A percentile compares a stretch with the other conserved stretches of the same genome.
These are phyloP conservation scores for Steromphala cineraria DNA, from an alignment of 2,888 invertebrate genomes.

Conservation along the genomic window DNA sequence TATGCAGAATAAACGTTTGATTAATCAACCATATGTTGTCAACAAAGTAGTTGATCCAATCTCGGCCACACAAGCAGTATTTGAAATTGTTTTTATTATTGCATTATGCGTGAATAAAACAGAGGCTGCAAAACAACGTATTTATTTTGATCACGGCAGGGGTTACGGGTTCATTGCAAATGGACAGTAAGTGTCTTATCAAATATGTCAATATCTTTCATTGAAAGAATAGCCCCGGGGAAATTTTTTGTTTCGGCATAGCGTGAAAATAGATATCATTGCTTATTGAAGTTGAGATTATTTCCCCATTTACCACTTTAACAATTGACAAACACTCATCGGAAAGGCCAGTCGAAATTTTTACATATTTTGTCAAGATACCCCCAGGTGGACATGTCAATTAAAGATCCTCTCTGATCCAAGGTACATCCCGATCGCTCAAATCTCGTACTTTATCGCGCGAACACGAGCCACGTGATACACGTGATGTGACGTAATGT, in stretches of 20 bases:
- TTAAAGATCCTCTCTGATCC: not conserved
- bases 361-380: slow-evolving; percentile 9
- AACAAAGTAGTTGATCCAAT: too few relatives aligned
- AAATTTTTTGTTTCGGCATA: not conserved
- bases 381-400: not conserved
- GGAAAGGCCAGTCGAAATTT: not conserved
- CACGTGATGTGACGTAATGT: not conserved
- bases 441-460: not conserved
- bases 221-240: not conserved
- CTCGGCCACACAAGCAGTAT: too few relatives aligned
- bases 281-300: not conserved
- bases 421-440: not conserved
- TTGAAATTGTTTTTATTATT: too few relatives aligned
- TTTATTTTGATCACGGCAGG: not conserved
- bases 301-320: not conserved
- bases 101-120: too few relatives aligned
- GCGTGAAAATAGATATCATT: slow-evolving; percentile 1
- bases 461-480: not conserved
- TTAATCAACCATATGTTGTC: too few relatives aligned
- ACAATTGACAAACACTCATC: not conserved
- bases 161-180: not conserved
- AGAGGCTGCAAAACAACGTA: too few relatives aligned
- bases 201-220: not conserved
- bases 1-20: too few relatives aligned
- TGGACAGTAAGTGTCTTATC: not conserved